phyloP scores from a whole-genome alignment of 2,888 invertebrate genomes.

The Brassicogethes aeneus region DNA sequence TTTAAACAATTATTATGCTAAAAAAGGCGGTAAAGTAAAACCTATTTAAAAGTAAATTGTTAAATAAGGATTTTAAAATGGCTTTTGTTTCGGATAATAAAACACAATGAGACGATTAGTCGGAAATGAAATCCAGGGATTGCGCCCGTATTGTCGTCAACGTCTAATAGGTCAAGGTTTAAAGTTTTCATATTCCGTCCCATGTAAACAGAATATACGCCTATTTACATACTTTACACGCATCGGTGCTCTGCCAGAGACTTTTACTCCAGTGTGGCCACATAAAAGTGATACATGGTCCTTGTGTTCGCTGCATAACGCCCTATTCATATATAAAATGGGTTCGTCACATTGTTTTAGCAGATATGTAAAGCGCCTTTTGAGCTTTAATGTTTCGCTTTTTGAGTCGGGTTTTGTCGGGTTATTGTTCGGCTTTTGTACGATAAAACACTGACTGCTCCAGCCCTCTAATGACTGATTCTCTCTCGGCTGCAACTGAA shows the following conservation, averaged over 20 bases:
- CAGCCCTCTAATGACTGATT: no score
- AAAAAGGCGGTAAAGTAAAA: no score
- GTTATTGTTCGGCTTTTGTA: background rate
- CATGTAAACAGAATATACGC: conserved; percentile 17
- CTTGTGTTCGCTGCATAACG: conserved; percentile 30
- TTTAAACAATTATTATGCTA: no score
- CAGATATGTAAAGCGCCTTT: conserved; percentile 24
- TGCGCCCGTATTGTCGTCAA: no score
- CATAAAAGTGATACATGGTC: conserved; percentile 35
- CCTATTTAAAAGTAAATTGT: no score
- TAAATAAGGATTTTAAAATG: no score
- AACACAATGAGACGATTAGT: no score
- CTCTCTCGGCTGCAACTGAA: no score
- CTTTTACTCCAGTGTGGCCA: conserved; percentile 31
- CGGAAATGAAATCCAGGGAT: no score
- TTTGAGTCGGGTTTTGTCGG: conserved; percentile 10
- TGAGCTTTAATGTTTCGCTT: conserved; percentile 13
- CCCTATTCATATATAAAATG: conserved; percentile 24
- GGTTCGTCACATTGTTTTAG: conserved; percentile 26
- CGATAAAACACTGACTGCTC: no score
- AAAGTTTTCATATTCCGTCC: background rate
- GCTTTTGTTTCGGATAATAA: no score
- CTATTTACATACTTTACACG: conserved; percentile 36
- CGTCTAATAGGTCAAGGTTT: background rate
- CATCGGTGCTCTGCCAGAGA: conserved; percentile 31